Conservation (phyloP, 2,113 vertebrate species). For the Ascaphus truei region DNA sequence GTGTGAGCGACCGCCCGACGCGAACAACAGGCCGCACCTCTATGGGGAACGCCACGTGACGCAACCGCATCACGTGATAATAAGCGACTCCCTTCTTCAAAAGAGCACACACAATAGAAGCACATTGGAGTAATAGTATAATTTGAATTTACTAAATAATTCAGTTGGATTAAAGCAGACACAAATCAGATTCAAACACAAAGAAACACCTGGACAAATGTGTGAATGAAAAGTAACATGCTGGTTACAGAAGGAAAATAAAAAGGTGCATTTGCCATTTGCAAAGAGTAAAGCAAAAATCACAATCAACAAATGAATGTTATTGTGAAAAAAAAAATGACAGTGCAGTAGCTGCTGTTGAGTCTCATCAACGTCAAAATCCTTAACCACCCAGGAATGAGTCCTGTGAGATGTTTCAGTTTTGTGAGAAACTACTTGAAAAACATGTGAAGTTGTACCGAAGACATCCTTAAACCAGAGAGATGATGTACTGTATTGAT, state of each 20-base stretch:
- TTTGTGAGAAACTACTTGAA: not conserved
- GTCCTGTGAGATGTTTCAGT: not conserved
- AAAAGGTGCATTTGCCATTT: not conserved
- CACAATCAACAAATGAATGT: not conserved
- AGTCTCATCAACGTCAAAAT: not conserved
- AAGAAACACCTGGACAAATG: too few species aligned
- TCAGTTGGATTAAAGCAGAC: too few species aligned
- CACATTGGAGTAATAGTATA: too few species aligned
- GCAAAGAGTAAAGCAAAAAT: not conserved
- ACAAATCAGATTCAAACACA: too few species aligned
- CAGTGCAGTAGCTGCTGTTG: not conserved
- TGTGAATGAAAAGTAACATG: not conserved
- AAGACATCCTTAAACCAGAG: not conserved
- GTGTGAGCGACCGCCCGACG: too few species aligned
- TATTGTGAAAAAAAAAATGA: too few species aligned
- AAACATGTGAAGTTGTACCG: not conserved
- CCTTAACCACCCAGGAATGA: not conserved
- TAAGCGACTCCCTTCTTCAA: too few species aligned
- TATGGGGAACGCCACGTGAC: too few species aligned
- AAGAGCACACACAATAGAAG: too few species aligned
- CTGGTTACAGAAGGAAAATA: not conserved
- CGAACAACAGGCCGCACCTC: too few species aligned
- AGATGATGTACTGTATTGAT: conserved; percentile 3
- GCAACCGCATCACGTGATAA: too few species aligned
- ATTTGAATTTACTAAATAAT: too few species aligned